Percentiles rank a stretch among this genome's conserved stretches.
These are phyloP conservation scores for Gymnosoma rotundatum DNA, from an alignment of 2,888 invertebrate species.

Conservation along the genomic window DNA sequence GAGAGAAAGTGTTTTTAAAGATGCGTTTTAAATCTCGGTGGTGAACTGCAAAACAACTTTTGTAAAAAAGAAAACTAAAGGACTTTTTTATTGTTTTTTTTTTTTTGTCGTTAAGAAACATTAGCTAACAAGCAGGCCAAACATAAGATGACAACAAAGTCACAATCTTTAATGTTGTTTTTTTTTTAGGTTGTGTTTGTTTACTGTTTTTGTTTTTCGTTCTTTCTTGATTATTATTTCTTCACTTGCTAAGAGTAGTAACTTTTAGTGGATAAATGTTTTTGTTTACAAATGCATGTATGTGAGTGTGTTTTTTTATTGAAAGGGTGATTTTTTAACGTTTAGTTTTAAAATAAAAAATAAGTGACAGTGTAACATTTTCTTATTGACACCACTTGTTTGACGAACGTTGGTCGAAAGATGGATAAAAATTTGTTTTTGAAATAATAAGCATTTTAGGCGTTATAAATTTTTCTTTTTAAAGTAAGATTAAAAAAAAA, in stretches of 20 bases:
- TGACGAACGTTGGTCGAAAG: too few relatives aligned
- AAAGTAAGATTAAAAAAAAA: too few relatives aligned
- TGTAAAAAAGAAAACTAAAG: constrained; percentile 34
- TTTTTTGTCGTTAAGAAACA: constrained; percentile 45
- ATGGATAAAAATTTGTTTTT: too few relatives aligned
- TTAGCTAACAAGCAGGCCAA: constrained; percentile 62
- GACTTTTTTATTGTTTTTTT: constrained; percentile 20
- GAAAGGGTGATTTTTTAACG: not conserved
- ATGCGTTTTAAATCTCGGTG: constrained; percentile 64
- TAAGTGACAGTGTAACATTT: not conserved
- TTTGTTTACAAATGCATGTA: too few relatives aligned
- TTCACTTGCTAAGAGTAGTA: not conserved
- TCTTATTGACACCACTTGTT: too few relatives aligned
- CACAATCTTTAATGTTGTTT: constrained; percentile 43
- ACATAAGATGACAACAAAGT: constrained; percentile 63
- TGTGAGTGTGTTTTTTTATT: not conserved
- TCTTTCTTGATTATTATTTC: constrained; percentile 26
- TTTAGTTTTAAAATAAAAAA: not conserved
- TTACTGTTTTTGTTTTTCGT: constrained; percentile 5
- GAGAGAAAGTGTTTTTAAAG: constrained; percentile 6
- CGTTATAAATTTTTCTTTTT: too few relatives aligned
- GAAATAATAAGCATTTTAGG: too few relatives aligned
- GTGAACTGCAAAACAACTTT: constrained; percentile 22
- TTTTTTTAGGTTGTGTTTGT: constrained; percentile 2
- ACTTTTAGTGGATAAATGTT: not conserved